A percentile compares a stretch with the other conserved stretches of the same genome.
Conservation (phyloP, 2,888 invertebrate genomes). For the Hydroisotoma schaefferi region DNA sequence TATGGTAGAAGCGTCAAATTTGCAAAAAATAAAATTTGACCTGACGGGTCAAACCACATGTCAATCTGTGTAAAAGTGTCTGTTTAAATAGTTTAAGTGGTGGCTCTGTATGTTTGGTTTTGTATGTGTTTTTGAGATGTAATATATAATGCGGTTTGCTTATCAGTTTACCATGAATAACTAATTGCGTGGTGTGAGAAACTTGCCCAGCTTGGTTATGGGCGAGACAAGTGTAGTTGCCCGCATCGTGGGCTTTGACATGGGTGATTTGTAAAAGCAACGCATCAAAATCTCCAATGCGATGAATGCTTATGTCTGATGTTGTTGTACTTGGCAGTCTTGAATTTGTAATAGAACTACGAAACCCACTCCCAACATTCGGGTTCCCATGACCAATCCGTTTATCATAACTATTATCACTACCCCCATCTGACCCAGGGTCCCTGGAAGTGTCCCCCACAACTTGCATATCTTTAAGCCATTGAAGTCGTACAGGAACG, state of each 20-base stretch:
- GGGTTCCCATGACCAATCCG: not conserved
- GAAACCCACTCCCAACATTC: conserved; percentile 50
- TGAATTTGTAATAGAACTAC: not conserved
- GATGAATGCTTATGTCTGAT: conserved; percentile 43
- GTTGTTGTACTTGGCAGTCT: not conserved
- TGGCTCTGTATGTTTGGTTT: not conserved
- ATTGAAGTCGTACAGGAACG: conserved; percentile 58
- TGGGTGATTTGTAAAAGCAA: conserved; percentile 42
- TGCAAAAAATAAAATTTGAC: no score
- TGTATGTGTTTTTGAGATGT: not conserved
- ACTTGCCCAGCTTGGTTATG: conserved; percentile 31
- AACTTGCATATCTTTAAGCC: conserved; percentile 54
- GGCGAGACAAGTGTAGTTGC: conserved; percentile 49
- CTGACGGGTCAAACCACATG: no score
- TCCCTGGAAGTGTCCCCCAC: conserved; percentile 6
- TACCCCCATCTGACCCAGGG: not conserved
- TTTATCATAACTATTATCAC: no score
- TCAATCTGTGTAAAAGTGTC: no score
- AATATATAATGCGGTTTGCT: not conserved
- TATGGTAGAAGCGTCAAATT: not conserved
- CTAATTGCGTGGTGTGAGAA: conserved; percentile 29
- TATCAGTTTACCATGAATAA: conserved; percentile 43
- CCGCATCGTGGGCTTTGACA: conserved; percentile 38
- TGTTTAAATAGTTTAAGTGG: no score
- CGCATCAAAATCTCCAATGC: conserved; percentile 47